Evolutionary conservation across 2,888 invertebrate species (phyloP).

Genomic region (Acanthosoma haemorrhoidale): DNA sequence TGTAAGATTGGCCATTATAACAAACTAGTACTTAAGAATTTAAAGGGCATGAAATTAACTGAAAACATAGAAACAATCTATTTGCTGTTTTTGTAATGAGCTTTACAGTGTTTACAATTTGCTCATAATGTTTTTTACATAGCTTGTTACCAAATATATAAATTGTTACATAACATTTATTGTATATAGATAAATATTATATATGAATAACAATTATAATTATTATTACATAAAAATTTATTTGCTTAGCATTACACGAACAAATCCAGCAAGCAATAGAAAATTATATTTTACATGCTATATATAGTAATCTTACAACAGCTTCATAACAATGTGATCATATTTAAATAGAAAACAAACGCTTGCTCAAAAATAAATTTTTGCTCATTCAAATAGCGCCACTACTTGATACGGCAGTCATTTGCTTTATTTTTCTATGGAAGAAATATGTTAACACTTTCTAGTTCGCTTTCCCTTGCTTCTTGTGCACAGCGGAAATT

Average conservation of each 20-base stretch:
- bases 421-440: conserved; percentile 24
- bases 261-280: conserved; percentile 19
- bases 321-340: conserved; percentile 11
- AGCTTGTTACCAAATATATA: conserved; percentile 20
- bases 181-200: neutral
- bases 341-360: conserved; percentile 18
- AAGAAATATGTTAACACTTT: conserved; percentile 1
- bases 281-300: neutral
- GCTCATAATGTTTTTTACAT: conserved; percentile 24
- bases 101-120: conserved; percentile 17
- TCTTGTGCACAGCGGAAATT: neutral
- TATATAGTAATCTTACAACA: neutral
- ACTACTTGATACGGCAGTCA: neutral
- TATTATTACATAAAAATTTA: too few relatives aligned
- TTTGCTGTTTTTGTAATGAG: conserved; percentile 22
- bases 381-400: conserved; percentile 21
- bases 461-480: neutral
- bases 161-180: conserved; percentile 5
- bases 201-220: neutral
- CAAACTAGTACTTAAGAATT: too few relatives aligned
- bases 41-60: neutral
- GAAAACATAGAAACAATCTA: conserved; percentile 5
- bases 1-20: too few relatives aligned
- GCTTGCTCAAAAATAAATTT: conserved; percentile 28
- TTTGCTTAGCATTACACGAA: neutral